Evolutionary conservation across 2,888 invertebrate genomes (phyloP).

Genomic region (Scaptomyza flava): DNA sequence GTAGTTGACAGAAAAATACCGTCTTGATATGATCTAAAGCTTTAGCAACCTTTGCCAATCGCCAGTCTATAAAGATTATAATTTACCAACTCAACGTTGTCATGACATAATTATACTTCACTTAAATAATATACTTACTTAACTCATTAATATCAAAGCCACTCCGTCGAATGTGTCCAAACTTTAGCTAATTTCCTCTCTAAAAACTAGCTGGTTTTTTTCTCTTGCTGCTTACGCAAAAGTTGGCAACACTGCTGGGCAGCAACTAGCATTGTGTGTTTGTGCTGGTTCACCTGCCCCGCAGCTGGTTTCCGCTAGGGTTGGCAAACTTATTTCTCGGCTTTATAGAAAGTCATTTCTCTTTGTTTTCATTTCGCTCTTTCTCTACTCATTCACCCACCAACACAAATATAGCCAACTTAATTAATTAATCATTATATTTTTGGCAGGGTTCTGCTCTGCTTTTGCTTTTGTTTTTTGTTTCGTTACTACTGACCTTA

Average conservation of each 20-base stretch:
- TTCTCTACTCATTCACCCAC: slow-evolving; percentile 21
- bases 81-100: too few species aligned
- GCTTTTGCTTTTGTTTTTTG: slow-evolving; percentile 33
- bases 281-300: background rate
- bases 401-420: slow-evolving; percentile 68
- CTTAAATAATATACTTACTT: background rate
- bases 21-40: background rate
- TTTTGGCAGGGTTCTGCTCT: slow-evolving; percentile 55
- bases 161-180: background rate
- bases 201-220: slow-evolving; percentile 2
- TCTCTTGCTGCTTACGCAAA: background rate
- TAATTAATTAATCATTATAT: slow-evolving; percentile 77
- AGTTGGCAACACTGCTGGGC: slow-evolving; percentile 9
- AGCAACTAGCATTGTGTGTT: slow-evolving; percentile 4
- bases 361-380: slow-evolving; percentile 26
- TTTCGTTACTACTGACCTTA: slow-evolving; percentile 57
- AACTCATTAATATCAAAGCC: background rate
- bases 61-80: background rate
- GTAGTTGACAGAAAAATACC: too few species aligned
- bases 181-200: background rate
- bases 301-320: slow-evolving; percentile 6
- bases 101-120: background rate
- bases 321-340: slow-evolving; percentile 57
- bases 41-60: background rate
- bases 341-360: slow-evolving; percentile 64